phyloP scores from a whole-genome alignment of 2,113 vertebrate genomes.

The Colius striatus region DNA sequence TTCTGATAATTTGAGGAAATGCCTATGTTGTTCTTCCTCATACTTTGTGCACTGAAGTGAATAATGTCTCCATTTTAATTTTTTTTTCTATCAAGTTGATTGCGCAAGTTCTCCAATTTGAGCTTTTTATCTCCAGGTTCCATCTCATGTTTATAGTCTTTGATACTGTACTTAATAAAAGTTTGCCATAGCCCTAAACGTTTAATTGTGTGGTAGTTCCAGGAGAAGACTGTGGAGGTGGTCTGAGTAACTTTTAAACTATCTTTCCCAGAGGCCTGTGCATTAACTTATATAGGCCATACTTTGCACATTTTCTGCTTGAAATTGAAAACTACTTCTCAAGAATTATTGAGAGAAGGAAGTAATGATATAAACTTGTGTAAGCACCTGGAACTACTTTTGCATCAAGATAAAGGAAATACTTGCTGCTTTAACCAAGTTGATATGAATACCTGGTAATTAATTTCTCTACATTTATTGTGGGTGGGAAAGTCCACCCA shows the following conservation, averaged over 20 bases:
- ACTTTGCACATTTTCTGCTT: background rate
- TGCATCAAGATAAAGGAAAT: background rate
- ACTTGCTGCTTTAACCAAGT: background rate
- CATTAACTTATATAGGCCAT: background rate
- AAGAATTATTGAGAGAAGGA: background rate
- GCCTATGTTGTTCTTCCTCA: background rate
- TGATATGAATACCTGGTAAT: background rate
- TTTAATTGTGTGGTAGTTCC: background rate
- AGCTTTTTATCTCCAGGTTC: conserved; percentile 14
- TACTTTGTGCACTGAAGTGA: background rate
- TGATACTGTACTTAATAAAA: conserved; percentile 7
- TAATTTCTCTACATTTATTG: background rate
- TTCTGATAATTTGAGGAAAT: conserved; percentile 33
- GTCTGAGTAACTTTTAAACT: background rate
- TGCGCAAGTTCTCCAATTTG: background rate
- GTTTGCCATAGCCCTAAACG: background rate
- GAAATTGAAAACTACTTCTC: background rate
- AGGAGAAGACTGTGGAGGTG: background rate
- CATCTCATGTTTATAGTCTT: conserved; percentile 22
- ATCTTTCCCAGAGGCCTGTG: background rate
- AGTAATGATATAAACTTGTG: background rate
- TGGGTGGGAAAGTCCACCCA: background rate
- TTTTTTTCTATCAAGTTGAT: background rate
- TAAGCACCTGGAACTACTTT: background rate
- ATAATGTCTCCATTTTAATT: background rate